Evolutionary conservation across 2,888 invertebrate species (phyloP).

Genomic region (Habrosyne pyritoides): DNA sequence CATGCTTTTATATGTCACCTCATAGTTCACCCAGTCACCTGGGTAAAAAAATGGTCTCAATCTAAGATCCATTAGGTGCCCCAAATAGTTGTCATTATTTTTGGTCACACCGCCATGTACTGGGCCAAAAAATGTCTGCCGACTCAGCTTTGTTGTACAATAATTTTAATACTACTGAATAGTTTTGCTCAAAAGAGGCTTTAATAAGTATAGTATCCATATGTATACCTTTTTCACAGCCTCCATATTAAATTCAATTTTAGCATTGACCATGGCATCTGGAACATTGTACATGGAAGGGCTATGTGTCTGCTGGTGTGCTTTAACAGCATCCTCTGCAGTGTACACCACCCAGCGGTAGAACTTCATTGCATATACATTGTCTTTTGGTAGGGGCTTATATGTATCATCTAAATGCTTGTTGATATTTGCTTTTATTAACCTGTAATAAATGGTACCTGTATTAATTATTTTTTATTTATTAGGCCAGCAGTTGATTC

Average conservation of each 20-base stretch:
- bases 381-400: constrained; percentile 75
- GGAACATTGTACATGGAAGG: constrained; percentile 92
- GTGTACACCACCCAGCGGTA: constrained; percentile 84
- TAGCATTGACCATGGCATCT: constrained; percentile 86
- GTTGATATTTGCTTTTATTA: constrained; percentile 61
- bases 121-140: too few relatives aligned
- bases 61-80: too few relatives aligned
- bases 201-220: not conserved
- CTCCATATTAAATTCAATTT: constrained; percentile 92
- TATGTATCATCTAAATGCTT: constrained; percentile 84
- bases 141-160: too few relatives aligned
- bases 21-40: too few relatives aligned
- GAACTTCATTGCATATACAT: constrained; percentile 86
- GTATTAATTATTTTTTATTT: constrained; percentile 10
- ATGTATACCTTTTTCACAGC: constrained; percentile 85
- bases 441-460: constrained; percentile 52
- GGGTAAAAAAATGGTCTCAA: too few relatives aligned
- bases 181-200: too few relatives aligned
- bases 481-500: too few relatives aligned
- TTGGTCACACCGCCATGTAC: too few relatives aligned
- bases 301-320: constrained; percentile 92
- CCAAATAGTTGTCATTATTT: too few relatives aligned
- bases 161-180: too few relatives aligned
- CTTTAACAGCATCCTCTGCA: constrained; percentile 89
- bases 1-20: too few relatives aligned